Conservation (phyloP, 53 echinoderm and acorn worm species). For the Actinopyga echinites region DNA sequence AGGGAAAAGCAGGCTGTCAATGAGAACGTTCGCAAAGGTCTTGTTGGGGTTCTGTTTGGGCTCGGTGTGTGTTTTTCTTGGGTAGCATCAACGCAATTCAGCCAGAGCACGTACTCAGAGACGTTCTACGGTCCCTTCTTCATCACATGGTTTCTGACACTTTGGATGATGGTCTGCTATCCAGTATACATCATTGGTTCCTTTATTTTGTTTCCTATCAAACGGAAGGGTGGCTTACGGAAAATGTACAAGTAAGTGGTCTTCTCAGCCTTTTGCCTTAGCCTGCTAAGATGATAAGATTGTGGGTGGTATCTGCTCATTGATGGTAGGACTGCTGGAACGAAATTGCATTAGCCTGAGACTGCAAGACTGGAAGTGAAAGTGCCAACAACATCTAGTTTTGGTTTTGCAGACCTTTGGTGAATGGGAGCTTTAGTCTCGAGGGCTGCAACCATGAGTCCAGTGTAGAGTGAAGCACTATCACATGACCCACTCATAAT, state of each 20-base stretch:
- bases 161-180: constrained; percentile 83
- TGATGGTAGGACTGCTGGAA: no score
- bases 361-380: no score
- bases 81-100: constrained; percentile 80
- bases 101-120: constrained; percentile 78
- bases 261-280: neutral
- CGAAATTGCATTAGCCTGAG: no score
- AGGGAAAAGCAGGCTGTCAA: neutral
- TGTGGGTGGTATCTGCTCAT: no score
- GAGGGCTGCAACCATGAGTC: no score
- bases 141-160: constrained; percentile 83
- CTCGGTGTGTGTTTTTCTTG: constrained; percentile 75
- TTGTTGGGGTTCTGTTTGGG: constrained; percentile 74
- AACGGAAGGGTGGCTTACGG: constrained; percentile 52
- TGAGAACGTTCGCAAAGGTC: constrained; percentile 48
- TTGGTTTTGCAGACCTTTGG: no score
- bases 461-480: no score
- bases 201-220: constrained; percentile 55
- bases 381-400: no score
- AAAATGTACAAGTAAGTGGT: constrained; percentile 58
- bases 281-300: no score
- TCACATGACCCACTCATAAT: no score
- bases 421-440: no score
- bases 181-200: constrained; percentile 72
- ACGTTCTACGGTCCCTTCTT: constrained; percentile 86